phyloP scores from a whole-genome alignment of 2,797 vertebrate genomes.

The Cichlasoma orientale region DNA sequence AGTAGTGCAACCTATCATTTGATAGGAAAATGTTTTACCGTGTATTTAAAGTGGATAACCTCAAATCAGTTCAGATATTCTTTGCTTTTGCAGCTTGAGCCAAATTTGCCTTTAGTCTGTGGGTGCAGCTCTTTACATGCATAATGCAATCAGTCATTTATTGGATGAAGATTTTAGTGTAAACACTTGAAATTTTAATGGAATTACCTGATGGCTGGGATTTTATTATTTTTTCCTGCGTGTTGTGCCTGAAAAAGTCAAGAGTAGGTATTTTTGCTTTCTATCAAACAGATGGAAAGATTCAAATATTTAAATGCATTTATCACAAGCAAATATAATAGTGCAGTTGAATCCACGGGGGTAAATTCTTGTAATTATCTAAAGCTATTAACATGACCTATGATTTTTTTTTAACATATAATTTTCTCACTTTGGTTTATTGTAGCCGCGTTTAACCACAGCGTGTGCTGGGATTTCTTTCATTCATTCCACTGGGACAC shows the following conservation, averaged over 20 bases:
- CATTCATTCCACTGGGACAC: neutral
- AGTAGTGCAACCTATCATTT: no score
- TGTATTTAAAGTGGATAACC: neutral
- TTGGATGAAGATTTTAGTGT: neutral
- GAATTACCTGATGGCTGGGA: neutral
- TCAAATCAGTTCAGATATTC: neutral
- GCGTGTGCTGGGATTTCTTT: neutral
- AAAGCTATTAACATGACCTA: neutral
- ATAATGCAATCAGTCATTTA: neutral
- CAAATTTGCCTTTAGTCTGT: neutral
- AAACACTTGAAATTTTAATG: neutral
- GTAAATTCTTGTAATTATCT: neutral
- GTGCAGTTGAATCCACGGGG: neutral
- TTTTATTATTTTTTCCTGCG: neutral
- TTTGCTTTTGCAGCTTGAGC: neutral
- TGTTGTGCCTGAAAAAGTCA: neutral
- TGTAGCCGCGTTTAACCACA: neutral
- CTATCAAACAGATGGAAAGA: neutral
- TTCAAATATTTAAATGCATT: neutral
- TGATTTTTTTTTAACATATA: accelerated
- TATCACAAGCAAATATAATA: no score
- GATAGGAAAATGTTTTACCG: neutral
- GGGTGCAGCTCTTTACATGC: neutral
- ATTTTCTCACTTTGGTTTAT: accelerated
- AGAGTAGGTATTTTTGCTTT: no score